Conservation (phyloP, 2,888 invertebrate genomes). For the Melanostoma scalare region DNA sequence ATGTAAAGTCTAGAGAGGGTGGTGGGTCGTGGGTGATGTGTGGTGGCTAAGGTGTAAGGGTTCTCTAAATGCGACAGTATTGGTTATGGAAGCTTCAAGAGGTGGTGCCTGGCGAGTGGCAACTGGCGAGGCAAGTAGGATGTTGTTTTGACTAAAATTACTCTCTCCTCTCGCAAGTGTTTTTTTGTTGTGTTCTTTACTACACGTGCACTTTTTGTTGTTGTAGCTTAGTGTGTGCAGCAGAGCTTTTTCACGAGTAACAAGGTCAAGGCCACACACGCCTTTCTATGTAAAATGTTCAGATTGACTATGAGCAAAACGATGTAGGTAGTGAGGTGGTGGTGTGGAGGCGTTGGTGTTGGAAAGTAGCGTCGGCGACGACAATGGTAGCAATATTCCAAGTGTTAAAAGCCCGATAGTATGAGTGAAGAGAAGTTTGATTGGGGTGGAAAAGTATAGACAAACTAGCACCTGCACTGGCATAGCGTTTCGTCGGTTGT, state of each 20-base stretch:
- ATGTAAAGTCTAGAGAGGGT: slow-evolving; percentile 38
- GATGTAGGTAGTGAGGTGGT: slow-evolving; percentile 24
- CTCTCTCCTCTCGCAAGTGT: slow-evolving; percentile 15
- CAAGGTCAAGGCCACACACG: slow-evolving; percentile 73
- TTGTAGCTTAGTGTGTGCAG: slow-evolving; percentile 42
- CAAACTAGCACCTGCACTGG: slow-evolving; percentile 15
- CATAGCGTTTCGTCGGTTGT: neutral
- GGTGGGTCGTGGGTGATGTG: neutral
- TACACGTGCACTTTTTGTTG: slow-evolving; percentile 68
- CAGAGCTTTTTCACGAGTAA: slow-evolving; percentile 71
- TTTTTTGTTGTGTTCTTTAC: slow-evolving; percentile 35
- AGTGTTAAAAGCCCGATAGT: slow-evolving; percentile 41
- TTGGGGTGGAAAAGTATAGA: slow-evolving; percentile 63
- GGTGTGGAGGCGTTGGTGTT: slow-evolving; percentile 13
- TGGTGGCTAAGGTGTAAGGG: neutral
- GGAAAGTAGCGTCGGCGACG: slow-evolving; percentile 23
- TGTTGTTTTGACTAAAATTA: slow-evolving; percentile 27
- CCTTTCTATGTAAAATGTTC: slow-evolving; percentile 66
- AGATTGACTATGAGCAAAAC: slow-evolving; percentile 24
- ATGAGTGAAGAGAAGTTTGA: slow-evolving; percentile 57
- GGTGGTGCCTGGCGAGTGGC: neutral
- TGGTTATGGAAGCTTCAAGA: neutral
- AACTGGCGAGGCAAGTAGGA: neutral
- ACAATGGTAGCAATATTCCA: slow-evolving; percentile 22
- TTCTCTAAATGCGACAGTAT: slow-evolving; percentile 30